Base-by-base conservation (phyloP, 1,140 invertebrate species). In the Trissolcus basalis region DNA sequence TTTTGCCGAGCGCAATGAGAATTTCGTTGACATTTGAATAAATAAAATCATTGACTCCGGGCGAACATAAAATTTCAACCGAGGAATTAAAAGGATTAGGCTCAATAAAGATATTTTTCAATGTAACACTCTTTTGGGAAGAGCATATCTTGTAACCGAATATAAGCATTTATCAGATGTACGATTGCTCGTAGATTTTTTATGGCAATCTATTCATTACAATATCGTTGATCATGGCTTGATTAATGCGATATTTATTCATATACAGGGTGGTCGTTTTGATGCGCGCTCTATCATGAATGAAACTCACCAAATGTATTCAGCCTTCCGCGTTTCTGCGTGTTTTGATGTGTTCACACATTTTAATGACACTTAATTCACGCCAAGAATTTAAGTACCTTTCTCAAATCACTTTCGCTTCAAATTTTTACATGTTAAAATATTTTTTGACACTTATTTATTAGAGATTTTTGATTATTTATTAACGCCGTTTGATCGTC, bases 231-330 rank as follows among this genome's bases (percentile, higher is more conserved):
- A 51, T 75, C 58, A 75, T 75, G 64, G 59, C 59, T 75, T 59
- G 65, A 70, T 64, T 65, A 69, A 70, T 65, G 72, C 59, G 64
- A 65, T 76, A 76, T 69, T 76, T 76, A 69, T 69, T 76, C 64
- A 68, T 70, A 60, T 61, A 76, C 65, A 67, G 49, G 59, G 65
- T 76, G 73, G 65, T 76, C 72, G 54, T 11, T 50, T 65, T 76
- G 36, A 27, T 39, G 9, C 36, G 1, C 9, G 60, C 44, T 39
- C 44, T 54, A 53, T 70, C 48, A 53, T 61, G 53, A 69, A 68
- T 63, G 59, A 60, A 39, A 44, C 50, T 19, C 12, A 61, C 7
- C 0, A 58, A 47, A 56, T 77, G 65, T 56, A 56, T 76, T 55
- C 56, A 16, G 3, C 59, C 19, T 50, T n/a, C 27, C 8, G 55